phyloP scores from a whole-genome alignment of 1,140 invertebrate genomes.

The Scaptodrosophila lebanonensis region DNA sequence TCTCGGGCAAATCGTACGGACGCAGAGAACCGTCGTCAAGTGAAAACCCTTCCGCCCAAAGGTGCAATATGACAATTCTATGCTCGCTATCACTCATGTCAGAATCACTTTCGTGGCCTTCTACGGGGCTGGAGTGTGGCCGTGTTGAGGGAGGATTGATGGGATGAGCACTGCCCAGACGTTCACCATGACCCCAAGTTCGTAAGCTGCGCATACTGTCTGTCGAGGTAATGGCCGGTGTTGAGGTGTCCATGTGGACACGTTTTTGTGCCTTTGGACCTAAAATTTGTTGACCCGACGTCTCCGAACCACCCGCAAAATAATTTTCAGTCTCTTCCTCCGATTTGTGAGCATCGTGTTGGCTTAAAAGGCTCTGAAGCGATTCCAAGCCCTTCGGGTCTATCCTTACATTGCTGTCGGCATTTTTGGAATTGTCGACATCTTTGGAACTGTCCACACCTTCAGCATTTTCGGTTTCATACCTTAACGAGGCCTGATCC shows the following conservation, averaged over 20 bases:
- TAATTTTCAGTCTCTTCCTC: slow-evolving; percentile 11
- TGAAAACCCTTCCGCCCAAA: slow-evolving; percentile 58
- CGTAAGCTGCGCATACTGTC: slow-evolving; percentile 50
- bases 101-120: slow-evolving; percentile 26
- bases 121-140: no score
- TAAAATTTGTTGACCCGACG: slow-evolving; percentile 2
- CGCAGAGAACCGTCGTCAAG: slow-evolving; percentile 44
- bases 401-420: background rate
- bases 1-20: slow-evolving; percentile 40
- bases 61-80: slow-evolving; percentile 42
- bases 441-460: slow-evolving; percentile 29
- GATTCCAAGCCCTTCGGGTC: background rate
- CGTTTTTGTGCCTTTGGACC: slow-evolving; percentile 7
- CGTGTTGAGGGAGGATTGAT: slow-evolving; percentile 38
- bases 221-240: slow-evolving; percentile 46
- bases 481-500: slow-evolving; percentile 22
- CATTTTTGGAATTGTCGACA: slow-evolving; percentile 23
- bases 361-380: slow-evolving; percentile 24
- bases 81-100: slow-evolving; percentile 39
- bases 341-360: background rate
- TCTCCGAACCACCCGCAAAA: slow-evolving; percentile 13
- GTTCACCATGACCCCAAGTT: slow-evolving; percentile 42
- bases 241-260: slow-evolving; percentile 37
- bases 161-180: slow-evolving; percentile 51
- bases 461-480: background rate